Conservation (phyloP, 2,113 vertebrate species). For the Ondatra zibethicus region DNA sequence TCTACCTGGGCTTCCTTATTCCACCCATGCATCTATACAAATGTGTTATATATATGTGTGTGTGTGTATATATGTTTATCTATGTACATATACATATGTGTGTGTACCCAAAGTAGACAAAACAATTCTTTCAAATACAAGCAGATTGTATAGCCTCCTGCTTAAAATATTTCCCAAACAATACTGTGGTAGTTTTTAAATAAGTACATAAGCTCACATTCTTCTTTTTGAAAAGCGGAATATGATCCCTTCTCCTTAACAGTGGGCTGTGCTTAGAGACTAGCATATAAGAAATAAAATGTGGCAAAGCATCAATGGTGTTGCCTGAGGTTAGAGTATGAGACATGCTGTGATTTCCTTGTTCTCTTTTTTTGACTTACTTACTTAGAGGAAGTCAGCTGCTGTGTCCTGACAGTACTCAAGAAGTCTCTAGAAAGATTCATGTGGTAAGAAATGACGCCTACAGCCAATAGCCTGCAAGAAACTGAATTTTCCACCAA, state of each 20-base stretch:
- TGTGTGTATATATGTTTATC: too few relatives aligned
- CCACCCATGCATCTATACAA: neutral
- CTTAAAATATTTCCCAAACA: neutral
- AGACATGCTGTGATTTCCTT: slow-evolving; percentile 13
- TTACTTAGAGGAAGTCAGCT: neutral
- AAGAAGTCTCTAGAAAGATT: slow-evolving; percentile 6
- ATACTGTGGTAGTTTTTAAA: slow-evolving; percentile 24
- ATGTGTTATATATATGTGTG: neutral
- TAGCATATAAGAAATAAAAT: slow-evolving; percentile 20
- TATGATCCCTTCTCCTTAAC: neutral
- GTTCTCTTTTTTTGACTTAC: slow-evolving; percentile 24
- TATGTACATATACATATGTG: too few relatives aligned
- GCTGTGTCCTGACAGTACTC: neutral
- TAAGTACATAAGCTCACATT: neutral
- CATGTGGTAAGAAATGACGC: neutral
- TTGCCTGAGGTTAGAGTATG: neutral
- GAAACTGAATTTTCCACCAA: neutral
- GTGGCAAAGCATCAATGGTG: neutral
- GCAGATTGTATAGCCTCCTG: neutral
- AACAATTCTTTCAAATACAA: slow-evolving; percentile 20
- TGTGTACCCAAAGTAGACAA: neutral
- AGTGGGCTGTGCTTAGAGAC: slow-evolving; percentile 4
- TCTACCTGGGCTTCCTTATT: neutral
- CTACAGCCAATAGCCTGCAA: neutral
- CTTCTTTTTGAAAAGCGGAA: neutral